A percentile compares a stretch with the other conserved stretches of the same genome.
These are phyloP conservation scores for Sinohyriopsis cumingii DNA, from an alignment of 2,888 invertebrate genomes.

Conservation along the genomic window DNA sequence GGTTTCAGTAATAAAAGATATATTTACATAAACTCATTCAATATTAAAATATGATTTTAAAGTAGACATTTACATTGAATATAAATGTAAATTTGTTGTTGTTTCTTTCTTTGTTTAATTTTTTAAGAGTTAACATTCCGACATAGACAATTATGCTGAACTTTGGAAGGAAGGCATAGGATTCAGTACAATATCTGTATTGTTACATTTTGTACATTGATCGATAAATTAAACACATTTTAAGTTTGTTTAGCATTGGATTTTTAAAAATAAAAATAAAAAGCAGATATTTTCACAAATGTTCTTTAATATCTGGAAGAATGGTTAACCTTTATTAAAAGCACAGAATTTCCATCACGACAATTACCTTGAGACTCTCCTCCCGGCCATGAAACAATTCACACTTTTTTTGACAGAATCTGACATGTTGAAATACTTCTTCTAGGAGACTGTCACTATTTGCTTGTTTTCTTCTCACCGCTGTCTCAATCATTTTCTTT, in stretches of 20 bases:
- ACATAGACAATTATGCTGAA: no score
- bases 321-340: background rate
- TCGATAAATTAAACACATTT: background rate
- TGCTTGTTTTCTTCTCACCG: conserved; percentile 36
- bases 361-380: conserved; percentile 76
- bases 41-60: no score
- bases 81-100: no score
- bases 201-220: no score
- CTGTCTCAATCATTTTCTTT: conserved; percentile 79
- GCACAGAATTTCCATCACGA: background rate
- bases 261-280: background rate
- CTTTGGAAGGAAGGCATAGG: no score
- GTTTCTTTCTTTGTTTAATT: no score
- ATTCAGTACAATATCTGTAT: no score
- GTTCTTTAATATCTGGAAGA: background rate
- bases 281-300: background rate
- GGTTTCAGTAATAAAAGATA: no score
- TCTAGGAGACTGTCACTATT: conserved; percentile 76
- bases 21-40: no score
- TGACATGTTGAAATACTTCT: conserved; percentile 82
- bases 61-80: background rate
- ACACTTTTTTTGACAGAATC: conserved; percentile 81
- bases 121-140: no score
- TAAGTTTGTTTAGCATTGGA: background rate
- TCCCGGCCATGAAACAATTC: conserved; percentile 82